Percentiles rank a stretch among this genome's conserved stretches.
phyloP scores from a whole-genome alignment of 2,113 vertebrate species.

The Sinocyclocheilus grahami region DNA sequence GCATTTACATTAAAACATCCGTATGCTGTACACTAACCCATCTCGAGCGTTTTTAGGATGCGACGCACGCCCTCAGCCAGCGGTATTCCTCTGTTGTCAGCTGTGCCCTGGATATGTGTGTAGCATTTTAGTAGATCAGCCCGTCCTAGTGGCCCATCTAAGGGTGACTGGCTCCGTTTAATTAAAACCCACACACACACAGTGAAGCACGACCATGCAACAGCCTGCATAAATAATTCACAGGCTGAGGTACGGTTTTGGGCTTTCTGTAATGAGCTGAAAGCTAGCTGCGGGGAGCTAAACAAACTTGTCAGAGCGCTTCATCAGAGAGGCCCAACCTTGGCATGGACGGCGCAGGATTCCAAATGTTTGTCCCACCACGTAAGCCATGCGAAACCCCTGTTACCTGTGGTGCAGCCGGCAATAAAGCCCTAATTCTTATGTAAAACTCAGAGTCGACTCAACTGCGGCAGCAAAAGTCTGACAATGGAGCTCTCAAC shows the following conservation, averaged over 20 bases:
- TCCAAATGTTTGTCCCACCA: slow-evolving; percentile 58
- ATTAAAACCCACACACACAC: slow-evolving; percentile 68
- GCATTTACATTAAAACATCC: slow-evolving; percentile 1
- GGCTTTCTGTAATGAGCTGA: slow-evolving; percentile 69
- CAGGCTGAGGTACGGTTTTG: slow-evolving; percentile 64
- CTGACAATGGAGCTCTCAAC: slow-evolving; percentile 62
- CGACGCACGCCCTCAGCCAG: neutral
- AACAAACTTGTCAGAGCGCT: slow-evolving; percentile 56
- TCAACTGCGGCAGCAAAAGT: slow-evolving; percentile 53
- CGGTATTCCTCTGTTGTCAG: slow-evolving; percentile 14
- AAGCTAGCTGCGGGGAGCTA: slow-evolving; percentile 62
- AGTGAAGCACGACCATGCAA: slow-evolving; percentile 59
- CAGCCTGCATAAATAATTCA: slow-evolving; percentile 74
- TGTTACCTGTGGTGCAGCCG: slow-evolving; percentile 57
- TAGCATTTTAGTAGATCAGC: slow-evolving; percentile 52
- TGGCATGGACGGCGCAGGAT: slow-evolving; percentile 58
- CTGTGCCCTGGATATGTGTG: slow-evolving; percentile 31
- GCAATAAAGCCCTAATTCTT: slow-evolving; percentile 70
- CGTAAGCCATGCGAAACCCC: slow-evolving; percentile 51
- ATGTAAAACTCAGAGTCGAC: slow-evolving; percentile 68
- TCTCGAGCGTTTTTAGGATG: neutral
- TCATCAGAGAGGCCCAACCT: slow-evolving; percentile 59
- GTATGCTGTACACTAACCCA: neutral
- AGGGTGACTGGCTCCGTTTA: slow-evolving; percentile 65
- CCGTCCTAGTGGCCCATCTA: slow-evolving; percentile 66